Evolutionary conservation across 1,140 invertebrate genomes (phyloP).

Genomic region (Oreohelix idahoensis): DNA sequence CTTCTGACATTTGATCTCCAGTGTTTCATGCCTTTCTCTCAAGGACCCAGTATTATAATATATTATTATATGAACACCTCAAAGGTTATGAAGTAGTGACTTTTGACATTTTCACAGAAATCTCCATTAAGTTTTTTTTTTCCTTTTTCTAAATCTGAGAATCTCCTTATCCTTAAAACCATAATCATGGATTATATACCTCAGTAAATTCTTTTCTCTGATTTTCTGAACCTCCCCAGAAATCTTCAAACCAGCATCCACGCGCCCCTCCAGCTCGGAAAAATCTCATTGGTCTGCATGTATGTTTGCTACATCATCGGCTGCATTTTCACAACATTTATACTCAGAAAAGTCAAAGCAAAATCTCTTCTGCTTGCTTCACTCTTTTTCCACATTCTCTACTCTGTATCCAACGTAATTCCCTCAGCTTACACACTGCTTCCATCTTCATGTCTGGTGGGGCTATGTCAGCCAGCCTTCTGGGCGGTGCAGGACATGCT

Average conservation of each 20-base stretch:
- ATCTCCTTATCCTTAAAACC: too few species aligned
- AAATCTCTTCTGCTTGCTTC: constrained; percentile 49
- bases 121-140: too few species aligned
- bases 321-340: constrained; percentile 42
- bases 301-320: constrained; percentile 52
- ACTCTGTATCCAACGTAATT: constrained; percentile 52
- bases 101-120: too few species aligned
- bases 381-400: constrained; percentile 52
- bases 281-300: constrained; percentile 51
- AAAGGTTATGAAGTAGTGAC: too few species aligned
- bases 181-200: too few species aligned
- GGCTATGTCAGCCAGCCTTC: constrained; percentile 51
- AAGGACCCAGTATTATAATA: too few species aligned
- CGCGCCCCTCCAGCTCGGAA: constrained; percentile 42
- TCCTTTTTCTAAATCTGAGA: too few species aligned
- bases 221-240: constrained; percentile 15
- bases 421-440: constrained; percentile 54
- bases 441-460: constrained; percentile 50
- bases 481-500: constrained; percentile 51
- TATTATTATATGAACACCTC: too few species aligned
- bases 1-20: too few species aligned
- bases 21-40: too few species aligned
- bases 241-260: constrained; percentile 55
- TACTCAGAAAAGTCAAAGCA: constrained; percentile 44
- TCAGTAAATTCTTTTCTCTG: too few species aligned